Evolutionary conservation across 2,113 vertebrate species (phyloP), one percentile per base, ranked within the genome.

Genomic region (Pseudois nayaur): DNA sequence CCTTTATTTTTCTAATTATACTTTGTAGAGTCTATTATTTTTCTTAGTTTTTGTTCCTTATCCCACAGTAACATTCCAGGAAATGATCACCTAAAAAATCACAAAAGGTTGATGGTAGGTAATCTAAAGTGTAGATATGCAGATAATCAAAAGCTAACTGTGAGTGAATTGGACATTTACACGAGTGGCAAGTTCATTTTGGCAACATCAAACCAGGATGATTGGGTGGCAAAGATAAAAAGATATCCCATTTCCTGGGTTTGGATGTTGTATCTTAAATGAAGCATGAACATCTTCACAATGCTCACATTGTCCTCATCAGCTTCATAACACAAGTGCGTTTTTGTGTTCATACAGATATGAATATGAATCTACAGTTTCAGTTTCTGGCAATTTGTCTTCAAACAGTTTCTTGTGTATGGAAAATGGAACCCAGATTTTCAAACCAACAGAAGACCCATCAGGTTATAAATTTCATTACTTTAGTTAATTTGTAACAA

Each of bases 341-440:
- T 52, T 93, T 97, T 91, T 97, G 89, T 94, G 67, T 98, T 93
- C 97, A 74, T 86, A 91, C 98, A 99, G 99, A 91, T 99, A 99
- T 95, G 98, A 87, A 85, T 99, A 99, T 97, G 99, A 99, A 98
- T 99, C 99, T 50, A 98, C 99, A 6, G 98, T 99, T 94, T 98
- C 98, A 76, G 96, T 98, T 95, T 45, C 60, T 12, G 97, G 98
- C 55, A 99, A 99, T 97, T 97, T 98, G 36, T 99, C 99, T 78
- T 98, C 98, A 64, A 98, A 98, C 79, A 97, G 98, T 67, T 98
- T 99, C 71, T 98, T 99, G 4, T 99, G 99, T 98, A 83, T 97
- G 36, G 95, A 98, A 89, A 99, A 99, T 91, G 98, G 98, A 78
- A 98, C 98, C 17, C 97, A 97, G 84, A 97, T 96, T 54, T 96